Conservation (phyloP, 2,113 vertebrate genomes). For the Neolamprologus variostigma region DNA sequence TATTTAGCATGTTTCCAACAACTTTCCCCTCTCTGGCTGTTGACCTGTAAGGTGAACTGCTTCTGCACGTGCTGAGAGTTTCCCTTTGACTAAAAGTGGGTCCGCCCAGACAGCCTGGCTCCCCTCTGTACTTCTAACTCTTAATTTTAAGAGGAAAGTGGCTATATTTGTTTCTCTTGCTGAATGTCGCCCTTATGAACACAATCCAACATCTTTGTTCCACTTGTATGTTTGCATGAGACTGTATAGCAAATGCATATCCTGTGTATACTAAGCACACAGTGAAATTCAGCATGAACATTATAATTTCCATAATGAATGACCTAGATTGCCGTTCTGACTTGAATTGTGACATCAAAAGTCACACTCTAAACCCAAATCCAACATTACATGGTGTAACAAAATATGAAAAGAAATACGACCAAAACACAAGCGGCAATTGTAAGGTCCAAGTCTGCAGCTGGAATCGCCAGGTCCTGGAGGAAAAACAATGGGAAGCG, state of each 20-base stretch:
- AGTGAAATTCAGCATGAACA: neutral
- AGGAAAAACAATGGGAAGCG: constrained; percentile 46
- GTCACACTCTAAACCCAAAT: neutral
- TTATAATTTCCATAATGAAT: neutral
- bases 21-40: constrained; percentile 12
- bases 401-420: constrained; percentile 27
- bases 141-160: neutral
- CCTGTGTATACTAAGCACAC: neutral
- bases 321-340: neutral
- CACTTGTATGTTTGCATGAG: neutral
- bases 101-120: constrained; percentile 41
- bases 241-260: neutral
- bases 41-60: constrained; percentile 45
- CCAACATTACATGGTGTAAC: neutral
- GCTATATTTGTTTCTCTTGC: neutral
- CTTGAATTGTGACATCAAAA: neutral
- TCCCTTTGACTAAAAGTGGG: constrained; percentile 21
- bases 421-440: neutral
- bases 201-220: neutral
- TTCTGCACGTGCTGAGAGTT: constrained; percentile 40
- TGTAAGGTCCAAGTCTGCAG: neutral
- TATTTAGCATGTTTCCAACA: constrained; percentile 46
- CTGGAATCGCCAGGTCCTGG: constrained; percentile 22
- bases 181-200: neutral
- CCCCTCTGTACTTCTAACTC: neutral